Conservation (phyloP, 2,113 vertebrate genomes). For the Scatophagus argus region DNA sequence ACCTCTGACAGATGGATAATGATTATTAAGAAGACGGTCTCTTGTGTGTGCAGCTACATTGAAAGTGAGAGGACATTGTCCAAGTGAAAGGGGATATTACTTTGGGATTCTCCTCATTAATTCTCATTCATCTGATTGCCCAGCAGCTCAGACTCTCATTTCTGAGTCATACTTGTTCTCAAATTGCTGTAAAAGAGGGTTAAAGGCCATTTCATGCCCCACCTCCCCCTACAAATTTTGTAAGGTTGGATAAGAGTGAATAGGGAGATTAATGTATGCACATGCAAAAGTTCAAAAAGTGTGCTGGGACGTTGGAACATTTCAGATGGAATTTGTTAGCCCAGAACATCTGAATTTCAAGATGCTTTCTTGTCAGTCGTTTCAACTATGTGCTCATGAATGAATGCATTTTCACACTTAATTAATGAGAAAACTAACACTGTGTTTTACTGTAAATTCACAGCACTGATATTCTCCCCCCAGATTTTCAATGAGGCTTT, state of each 20-base stretch:
- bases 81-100: constrained; percentile 33
- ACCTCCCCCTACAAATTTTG: neutral
- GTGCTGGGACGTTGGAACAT: neutral
- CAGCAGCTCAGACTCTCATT: neutral
- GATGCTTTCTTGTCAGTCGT: neutral
- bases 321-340: neutral
- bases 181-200: constrained; percentile 30
- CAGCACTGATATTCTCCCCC: neutral
- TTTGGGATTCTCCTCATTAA: constrained; percentile 56
- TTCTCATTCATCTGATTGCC: constrained; percentile 47
- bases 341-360: neutral
- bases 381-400: neutral
- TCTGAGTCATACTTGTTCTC: constrained; percentile 22
- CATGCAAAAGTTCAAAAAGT: neutral
- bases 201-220: constrained; percentile 9
- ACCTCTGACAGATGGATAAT: constrained; percentile 61
- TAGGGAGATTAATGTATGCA: constrained; percentile 1
- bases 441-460: constrained; percentile 17
- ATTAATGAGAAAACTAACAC: neutral
- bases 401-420: neutral
- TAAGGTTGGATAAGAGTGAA: neutral
- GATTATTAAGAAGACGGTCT: constrained; percentile 53
- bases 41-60: constrained; percentile 40
- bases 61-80: constrained; percentile 43
- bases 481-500: constrained; percentile 1